A percentile compares a stretch with the other conserved stretches of the same genome.
Conservation (phyloP, 2,888 invertebrate species). For the Drosophila greeni region DNA sequence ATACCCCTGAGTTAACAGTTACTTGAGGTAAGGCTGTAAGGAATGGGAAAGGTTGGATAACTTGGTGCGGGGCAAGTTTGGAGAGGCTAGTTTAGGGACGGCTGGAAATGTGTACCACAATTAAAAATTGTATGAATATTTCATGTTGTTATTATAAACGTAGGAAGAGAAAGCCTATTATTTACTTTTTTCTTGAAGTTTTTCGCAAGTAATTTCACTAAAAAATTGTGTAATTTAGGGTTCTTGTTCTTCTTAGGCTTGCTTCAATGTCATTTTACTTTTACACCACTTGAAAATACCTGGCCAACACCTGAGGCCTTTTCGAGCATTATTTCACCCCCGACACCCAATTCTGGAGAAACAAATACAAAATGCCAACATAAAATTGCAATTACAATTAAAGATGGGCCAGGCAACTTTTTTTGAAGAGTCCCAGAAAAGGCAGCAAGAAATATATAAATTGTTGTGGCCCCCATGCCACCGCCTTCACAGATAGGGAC, state of each 20-base stretch:
- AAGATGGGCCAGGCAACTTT: constrained; percentile 25
- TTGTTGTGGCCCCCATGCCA: constrained; percentile 1
- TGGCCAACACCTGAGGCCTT: constrained; percentile 23
- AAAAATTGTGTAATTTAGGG: neutral
- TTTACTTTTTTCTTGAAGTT: neutral
- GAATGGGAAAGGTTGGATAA: constrained; percentile 32
- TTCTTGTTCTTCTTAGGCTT: neutral
- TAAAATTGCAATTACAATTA: constrained; percentile 42
- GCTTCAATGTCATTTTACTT: neutral
- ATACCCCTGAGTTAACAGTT: constrained; percentile 26
- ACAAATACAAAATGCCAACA: constrained; percentile 20
- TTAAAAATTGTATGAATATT: constrained; percentile 12
- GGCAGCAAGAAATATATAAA: constrained; percentile 14
- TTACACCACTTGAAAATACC: neutral
- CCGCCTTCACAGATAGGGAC: constrained; percentile 10
- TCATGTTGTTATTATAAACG: constrained; percentile 5
- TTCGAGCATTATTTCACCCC: neutral
- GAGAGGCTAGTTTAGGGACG: constrained; percentile 13
- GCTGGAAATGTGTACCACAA: constrained; percentile 11
- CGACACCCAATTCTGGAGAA: constrained; percentile 6
- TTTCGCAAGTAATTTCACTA: neutral
- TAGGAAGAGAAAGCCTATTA: neutral
- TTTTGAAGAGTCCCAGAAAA: constrained; percentile 12
- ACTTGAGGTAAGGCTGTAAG: constrained; percentile 9
- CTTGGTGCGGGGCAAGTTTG: constrained; percentile 18